Percentiles rank a stretch among this genome's conserved stretches.
Evolutionary conservation across 2,888 invertebrate species (phyloP).

Genomic region (Gisinianus flammeolus): DNA sequence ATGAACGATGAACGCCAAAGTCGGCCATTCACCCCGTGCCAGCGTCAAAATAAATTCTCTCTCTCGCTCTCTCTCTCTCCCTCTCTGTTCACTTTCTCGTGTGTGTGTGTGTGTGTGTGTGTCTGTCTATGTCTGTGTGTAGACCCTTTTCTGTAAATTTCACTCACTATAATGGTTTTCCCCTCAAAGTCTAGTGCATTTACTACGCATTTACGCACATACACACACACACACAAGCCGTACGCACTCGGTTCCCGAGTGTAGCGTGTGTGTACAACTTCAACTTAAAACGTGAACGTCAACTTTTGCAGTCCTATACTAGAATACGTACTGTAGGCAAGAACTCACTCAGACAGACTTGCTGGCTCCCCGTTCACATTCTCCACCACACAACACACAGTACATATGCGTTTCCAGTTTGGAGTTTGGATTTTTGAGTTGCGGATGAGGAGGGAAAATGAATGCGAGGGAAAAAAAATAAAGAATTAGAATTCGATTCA

Average conservation of each 20-base stretch:
- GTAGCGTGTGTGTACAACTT: background rate
- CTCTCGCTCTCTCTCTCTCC: slow-evolving; percentile 41
- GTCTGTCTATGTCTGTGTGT: background rate
- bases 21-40: slow-evolving; percentile 54
- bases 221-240: background rate
- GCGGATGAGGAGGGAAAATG: background rate
- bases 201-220: background rate
- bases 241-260: background rate
- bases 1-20: slow-evolving; percentile 9
- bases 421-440: background rate
- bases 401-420: background rate
- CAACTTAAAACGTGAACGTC: too few species aligned
- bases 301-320: too few species aligned
- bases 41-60: slow-evolving; percentile 54
- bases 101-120: background rate
- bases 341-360: too few species aligned
- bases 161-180: slow-evolving; percentile 28
- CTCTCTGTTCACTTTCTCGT: background rate
- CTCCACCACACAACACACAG: background rate
- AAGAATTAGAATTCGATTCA: background rate
- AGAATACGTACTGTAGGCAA: too few species aligned
- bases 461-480: background rate
- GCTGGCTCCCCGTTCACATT: too few species aligned
- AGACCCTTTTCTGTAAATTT: slow-evolving; percentile 23
- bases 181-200: slow-evolving; percentile 1